phyloP scores from a whole-genome alignment of 2,888 invertebrate genomes.

The Hypolimnas misippus region DNA sequence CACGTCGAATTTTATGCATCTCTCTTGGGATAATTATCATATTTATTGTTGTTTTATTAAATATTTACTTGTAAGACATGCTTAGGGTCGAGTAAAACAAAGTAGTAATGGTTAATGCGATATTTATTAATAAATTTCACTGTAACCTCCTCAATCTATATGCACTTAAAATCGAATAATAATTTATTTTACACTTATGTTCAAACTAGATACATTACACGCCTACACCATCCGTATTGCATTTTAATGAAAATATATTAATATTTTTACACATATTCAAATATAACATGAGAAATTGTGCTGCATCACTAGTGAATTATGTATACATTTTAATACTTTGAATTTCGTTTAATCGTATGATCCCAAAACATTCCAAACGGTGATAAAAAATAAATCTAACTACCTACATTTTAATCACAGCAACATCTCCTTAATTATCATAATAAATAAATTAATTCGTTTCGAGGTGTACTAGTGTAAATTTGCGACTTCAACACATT shows the following conservation, averaged over 20 bases:
- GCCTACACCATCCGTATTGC: constrained; percentile 75
- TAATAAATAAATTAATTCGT: constrained; percentile 77
- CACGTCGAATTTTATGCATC: background rate
- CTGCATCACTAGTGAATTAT: constrained; percentile 48
- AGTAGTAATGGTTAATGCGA: constrained; percentile 74
- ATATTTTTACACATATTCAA: constrained; percentile 44
- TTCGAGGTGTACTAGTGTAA: constrained; percentile 59
- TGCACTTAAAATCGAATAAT: constrained; percentile 77
- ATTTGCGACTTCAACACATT: constrained; percentile 53
- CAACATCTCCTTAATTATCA: constrained; percentile 58
- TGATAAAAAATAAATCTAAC: constrained; percentile 57
- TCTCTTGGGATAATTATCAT: background rate
- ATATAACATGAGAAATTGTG: constrained; percentile 50
- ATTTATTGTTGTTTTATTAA: background rate
- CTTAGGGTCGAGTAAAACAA: constrained; percentile 42
- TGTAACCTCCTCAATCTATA: constrained; percentile 80
- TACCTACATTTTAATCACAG: constrained; percentile 75
- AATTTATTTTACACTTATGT: constrained; percentile 80
- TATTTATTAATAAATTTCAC: constrained; percentile 83
- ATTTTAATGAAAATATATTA: constrained; percentile 73
- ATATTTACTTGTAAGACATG: background rate
- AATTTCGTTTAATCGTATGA: constrained; percentile 40
- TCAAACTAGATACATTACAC: constrained; percentile 69
- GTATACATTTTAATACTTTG: constrained; percentile 52
- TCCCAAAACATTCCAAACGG: constrained; percentile 41